Conservation (phyloP, 1,140 invertebrate species). For the Meloidogyne chitwoodi region DNA sequence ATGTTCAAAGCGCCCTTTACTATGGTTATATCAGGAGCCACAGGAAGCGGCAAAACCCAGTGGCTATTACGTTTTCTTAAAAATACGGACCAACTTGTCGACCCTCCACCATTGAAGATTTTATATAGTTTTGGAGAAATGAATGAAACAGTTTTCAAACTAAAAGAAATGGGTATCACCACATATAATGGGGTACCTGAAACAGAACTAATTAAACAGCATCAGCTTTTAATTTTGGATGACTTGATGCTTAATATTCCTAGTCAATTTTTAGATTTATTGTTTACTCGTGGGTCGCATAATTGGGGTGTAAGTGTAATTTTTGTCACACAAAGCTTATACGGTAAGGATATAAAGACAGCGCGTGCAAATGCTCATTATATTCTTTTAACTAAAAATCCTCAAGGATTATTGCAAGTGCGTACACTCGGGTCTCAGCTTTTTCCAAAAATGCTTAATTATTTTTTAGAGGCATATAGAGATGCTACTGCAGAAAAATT, state of each 20-base stretch:
- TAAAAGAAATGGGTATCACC: slow-evolving; percentile 15
- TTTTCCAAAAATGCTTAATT: slow-evolving; percentile 18
- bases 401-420: slow-evolving; percentile 23
- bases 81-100: not conserved
- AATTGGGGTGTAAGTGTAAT: slow-evolving; percentile 37
- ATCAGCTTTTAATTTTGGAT: slow-evolving; percentile 14
- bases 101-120: not conserved
- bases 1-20: slow-evolving; percentile 29
- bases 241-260: slow-evolving; percentile 23
- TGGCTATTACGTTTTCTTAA: slow-evolving; percentile 16
- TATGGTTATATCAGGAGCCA: slow-evolving; percentile 23
- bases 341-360: slow-evolving; percentile 32
- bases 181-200: not conserved
- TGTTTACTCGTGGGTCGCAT: slow-evolving; percentile 24
- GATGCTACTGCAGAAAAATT: slow-evolving; percentile 22
- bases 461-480: slow-evolving; percentile 20
- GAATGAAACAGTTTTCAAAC: slow-evolving; percentile 19
- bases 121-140: slow-evolving; percentile 30
- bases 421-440: slow-evolving; percentile 24
- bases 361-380: slow-evolving; percentile 28
- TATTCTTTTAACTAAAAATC: slow-evolving; percentile 30
- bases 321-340: slow-evolving; percentile 26
- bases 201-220: not conserved
- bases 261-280: slow-evolving; percentile 22
- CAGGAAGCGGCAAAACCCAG: slow-evolving; percentile 28